phyloP scores from a whole-genome alignment of 2,888 invertebrate species.

The Steinernema hermaphroditum region DNA sequence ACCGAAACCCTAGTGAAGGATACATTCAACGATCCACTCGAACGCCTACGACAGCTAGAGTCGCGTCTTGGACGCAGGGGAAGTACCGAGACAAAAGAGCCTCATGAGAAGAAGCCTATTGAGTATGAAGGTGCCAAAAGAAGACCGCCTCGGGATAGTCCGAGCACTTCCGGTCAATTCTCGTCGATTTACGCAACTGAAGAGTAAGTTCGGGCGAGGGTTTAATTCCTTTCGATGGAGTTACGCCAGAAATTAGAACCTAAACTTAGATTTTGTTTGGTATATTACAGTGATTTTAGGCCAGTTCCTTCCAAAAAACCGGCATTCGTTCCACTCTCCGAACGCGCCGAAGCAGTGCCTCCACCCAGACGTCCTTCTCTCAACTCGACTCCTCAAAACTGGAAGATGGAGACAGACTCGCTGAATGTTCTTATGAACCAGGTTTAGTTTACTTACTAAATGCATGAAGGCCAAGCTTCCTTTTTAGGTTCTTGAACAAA shows the following conservation, averaged over 20 bases:
- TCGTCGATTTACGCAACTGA: neutral
- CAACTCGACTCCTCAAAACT: slow-evolving; percentile 33
- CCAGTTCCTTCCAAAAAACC: slow-evolving; percentile 34
- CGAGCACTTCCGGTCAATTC: slow-evolving; percentile 17
- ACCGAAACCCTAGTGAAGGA: slow-evolving; percentile 34
- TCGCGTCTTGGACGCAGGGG: slow-evolving; percentile 42
- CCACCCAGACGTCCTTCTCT: slow-evolving; percentile 12
- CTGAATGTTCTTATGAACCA: slow-evolving; percentile 65
- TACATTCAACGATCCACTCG: slow-evolving; percentile 61
- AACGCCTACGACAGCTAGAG: slow-evolving; percentile 63
- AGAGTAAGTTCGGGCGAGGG: too few relatives aligned
- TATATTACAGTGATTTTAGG: too few relatives aligned
- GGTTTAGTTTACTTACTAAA: slow-evolving; percentile 35
- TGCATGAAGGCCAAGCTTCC: neutral
- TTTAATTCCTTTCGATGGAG: too few relatives aligned
- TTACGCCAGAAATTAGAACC: too few relatives aligned
- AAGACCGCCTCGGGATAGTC: slow-evolving; percentile 16
- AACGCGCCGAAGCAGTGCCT: slow-evolving; percentile 35
- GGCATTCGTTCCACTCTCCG: slow-evolving; percentile 52
- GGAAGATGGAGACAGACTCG: slow-evolving; percentile 62
- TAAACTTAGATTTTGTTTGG: too few relatives aligned
- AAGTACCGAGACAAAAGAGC: slow-evolving; percentile 42
- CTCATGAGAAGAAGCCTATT: slow-evolving; percentile 36
- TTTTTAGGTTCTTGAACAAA: slow-evolving; percentile 60
- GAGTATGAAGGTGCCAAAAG: slow-evolving; percentile 13